Evolutionary conservation across 2,113 vertebrate genomes (phyloP).

Genomic region (Lota lota): DNA sequence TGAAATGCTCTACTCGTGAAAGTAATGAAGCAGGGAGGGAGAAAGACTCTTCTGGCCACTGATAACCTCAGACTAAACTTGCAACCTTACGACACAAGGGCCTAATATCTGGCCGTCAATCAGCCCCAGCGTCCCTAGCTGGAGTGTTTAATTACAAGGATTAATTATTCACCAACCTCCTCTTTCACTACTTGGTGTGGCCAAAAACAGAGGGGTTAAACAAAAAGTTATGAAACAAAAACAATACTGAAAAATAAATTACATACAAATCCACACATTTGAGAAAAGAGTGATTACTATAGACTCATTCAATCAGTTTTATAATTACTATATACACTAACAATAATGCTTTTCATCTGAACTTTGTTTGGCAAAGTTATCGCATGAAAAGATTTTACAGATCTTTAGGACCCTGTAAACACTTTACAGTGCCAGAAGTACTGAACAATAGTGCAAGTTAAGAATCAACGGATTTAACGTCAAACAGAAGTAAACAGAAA

Average conservation of each 20-base stretch:
- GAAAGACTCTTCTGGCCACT: constrained; percentile 75
- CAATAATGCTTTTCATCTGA: too few relatives aligned
- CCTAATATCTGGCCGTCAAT: constrained; percentile 80
- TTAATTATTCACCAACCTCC: constrained; percentile 80
- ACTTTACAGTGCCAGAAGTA: too few relatives aligned
- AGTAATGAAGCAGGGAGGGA: constrained; percentile 76
- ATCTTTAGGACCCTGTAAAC: too few relatives aligned
- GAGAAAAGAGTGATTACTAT: too few relatives aligned
- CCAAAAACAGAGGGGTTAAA: constrained; percentile 65
- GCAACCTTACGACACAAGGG: constrained; percentile 76
- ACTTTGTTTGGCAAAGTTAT: too few relatives aligned
- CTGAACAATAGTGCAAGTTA: too few relatives aligned
- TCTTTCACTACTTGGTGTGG: constrained; percentile 73
- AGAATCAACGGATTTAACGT: too few relatives aligned
- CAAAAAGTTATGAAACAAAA: constrained; percentile 13
- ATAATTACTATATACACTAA: too few relatives aligned
- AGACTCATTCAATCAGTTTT: too few relatives aligned
- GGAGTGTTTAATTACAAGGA: constrained; percentile 81
- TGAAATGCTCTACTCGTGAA: constrained; percentile 80
- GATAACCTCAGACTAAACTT: constrained; percentile 80
- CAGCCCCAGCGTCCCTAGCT: constrained; percentile 75
- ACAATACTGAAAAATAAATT: not conserved
- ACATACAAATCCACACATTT: too few relatives aligned
- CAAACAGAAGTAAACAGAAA: too few relatives aligned
- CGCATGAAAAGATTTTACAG: too few relatives aligned